Evolutionary conservation across 2,797 vertebrate species (phyloP).

Genomic region (Threskiornis aethiopicus): DNA sequence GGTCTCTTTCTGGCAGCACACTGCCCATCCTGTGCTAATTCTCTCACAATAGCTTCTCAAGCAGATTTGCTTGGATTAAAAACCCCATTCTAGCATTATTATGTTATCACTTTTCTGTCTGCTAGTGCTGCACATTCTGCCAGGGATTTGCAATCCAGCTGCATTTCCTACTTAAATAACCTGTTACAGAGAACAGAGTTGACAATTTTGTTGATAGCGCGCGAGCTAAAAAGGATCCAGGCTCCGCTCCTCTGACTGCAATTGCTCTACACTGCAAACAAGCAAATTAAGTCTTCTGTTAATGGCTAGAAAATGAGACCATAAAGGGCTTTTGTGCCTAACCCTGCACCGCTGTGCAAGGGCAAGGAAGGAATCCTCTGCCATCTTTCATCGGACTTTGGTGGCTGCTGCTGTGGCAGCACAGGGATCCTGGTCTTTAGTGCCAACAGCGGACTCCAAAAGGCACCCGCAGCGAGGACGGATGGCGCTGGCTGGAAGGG

Average conservation of each 20-base stretch:
- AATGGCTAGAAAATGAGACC: not conserved
- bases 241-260: not conserved
- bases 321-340: not conserved
- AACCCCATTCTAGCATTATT: not conserved
- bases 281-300: conserved; percentile 13
- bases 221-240: not conserved
- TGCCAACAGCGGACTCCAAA: not conserved
- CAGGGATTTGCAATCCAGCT: conserved; percentile 35
- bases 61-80: conserved; percentile 54
- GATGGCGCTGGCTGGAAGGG: not conserved
- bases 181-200: not conserved
- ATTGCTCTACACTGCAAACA: not conserved
- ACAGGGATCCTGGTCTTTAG: not conserved
- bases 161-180: not conserved
- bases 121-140: not conserved
- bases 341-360: not conserved
- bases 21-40: conserved; percentile 30
- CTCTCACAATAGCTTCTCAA: conserved; percentile 16
- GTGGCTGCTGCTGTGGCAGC: not conserved
- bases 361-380: not conserved
- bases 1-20: not conserved
- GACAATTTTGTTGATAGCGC: not conserved
- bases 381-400: not conserved
- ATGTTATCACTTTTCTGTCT: conserved; percentile 16
- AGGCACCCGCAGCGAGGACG: not conserved